Conservation (phyloP, 2,888 invertebrate species). For the Leptopilina myrica region DNA sequence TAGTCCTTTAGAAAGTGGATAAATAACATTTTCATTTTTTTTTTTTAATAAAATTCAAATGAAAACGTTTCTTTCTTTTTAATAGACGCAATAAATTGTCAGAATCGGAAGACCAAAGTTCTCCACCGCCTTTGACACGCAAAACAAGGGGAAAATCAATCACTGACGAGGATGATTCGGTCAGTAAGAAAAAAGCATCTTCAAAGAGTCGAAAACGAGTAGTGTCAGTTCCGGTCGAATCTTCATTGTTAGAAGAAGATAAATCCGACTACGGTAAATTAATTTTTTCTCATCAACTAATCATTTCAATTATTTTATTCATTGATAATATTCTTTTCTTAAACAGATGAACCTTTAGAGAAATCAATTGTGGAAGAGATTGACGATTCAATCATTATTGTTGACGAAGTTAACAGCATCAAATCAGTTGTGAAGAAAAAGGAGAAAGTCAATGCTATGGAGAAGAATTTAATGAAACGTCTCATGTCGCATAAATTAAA, state of each 20-base stretch:
- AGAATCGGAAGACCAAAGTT: constrained; percentile 67
- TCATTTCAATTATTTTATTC: neutral
- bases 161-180: constrained; percentile 40
- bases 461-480: constrained; percentile 2
- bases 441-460: neutral
- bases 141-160: constrained; percentile 68
- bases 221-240: neutral
- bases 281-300: neutral
- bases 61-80: neutral
- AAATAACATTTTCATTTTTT: too few species aligned
- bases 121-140: constrained; percentile 60
- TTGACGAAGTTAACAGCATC: neutral
- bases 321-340: neutral
- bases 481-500: constrained; percentile 7
- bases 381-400: neutral
- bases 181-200: neutral
- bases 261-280: neutral
- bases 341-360: neutral
- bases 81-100: constrained; percentile 61
- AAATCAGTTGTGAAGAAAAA: constrained; percentile 10
- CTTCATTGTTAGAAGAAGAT: constrained; percentile 3
- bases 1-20: too few species aligned
- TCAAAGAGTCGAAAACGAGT: neutral
- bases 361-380: too few species aligned
- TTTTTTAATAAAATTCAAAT: neutral